These are phyloP conservation scores for Brachionus manjavacas DNA, from an alignment of 1,140 invertebrate genomes.

Conservation along the genomic window DNA sequence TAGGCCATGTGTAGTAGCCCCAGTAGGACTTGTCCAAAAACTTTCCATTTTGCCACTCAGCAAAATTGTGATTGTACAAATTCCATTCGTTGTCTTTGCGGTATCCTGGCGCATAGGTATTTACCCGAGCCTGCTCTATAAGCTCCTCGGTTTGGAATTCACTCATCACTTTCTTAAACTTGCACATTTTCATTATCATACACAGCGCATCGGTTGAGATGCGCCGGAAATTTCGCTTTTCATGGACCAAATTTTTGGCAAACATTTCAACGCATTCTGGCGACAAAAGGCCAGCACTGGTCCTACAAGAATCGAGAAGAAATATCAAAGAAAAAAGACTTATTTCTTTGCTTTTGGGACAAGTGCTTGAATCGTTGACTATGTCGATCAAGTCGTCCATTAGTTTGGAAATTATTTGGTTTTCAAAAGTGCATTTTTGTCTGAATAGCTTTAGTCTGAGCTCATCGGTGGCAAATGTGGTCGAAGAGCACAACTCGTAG, in stretches of 20 bases:
- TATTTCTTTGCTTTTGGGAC: conserved; percentile 16
- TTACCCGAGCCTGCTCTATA: neutral
- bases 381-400: conserved; percentile 43
- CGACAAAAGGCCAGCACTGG: neutral
- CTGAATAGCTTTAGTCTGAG: neutral
- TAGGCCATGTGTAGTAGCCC: conserved; percentile 79
- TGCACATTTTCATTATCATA: conserved; percentile 15
- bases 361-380: conserved; percentile 43
- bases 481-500: conserved; percentile 47
- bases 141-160: neutral
- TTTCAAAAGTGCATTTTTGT: neutral
- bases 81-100: conserved; percentile 20
- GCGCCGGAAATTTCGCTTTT: neutral
- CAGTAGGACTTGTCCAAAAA: conserved; percentile 67
- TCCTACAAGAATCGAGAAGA: conserved; percentile 3
- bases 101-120: neutral
- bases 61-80: conserved; percentile 16
- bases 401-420: conserved; percentile 43
- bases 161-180: conserved; percentile 6
- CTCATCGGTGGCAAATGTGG: conserved; percentile 55
- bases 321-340: conserved; percentile 38
- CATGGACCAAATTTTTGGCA: neutral
- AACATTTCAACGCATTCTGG: neutral
- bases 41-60: conserved; percentile 44
- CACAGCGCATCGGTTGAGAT: conserved; percentile 10